phyloP scores from a whole-genome alignment of 2,797 vertebrate genomes.

The Sebastes flavidus region DNA sequence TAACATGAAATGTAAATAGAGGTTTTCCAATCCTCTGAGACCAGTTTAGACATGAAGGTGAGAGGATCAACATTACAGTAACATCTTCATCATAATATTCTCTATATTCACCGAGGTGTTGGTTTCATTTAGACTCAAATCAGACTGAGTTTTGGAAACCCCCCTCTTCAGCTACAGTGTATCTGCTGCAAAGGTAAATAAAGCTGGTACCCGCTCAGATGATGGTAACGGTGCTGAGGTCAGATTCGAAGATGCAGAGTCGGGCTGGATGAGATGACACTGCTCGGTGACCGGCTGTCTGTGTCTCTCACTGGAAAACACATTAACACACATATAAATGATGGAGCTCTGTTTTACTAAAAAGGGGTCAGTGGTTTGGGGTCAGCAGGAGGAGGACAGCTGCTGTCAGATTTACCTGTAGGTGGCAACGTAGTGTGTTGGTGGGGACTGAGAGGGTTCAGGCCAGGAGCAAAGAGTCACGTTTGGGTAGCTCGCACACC shows the following conservation, averaged over 20 bases:
- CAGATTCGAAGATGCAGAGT: slow-evolving; percentile 12
- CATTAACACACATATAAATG: background rate
- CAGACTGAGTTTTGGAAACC: background rate
- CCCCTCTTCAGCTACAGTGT: background rate
- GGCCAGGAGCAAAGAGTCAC: slow-evolving; percentile 77
- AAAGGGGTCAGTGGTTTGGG: background rate
- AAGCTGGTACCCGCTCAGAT: slow-evolving; percentile 46
- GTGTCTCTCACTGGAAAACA: slow-evolving; percentile 62
- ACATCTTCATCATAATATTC: background rate
- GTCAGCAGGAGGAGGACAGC: background rate
- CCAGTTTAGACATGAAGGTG: background rate
- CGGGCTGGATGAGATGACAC: slow-evolving; percentile 49
- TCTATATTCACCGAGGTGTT: background rate
- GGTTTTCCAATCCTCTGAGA: background rate
- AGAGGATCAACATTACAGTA: background rate
- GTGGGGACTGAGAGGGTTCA: slow-evolving; percentile 45
- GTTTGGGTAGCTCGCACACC: slow-evolving; percentile 76
- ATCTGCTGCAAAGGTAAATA: background rate
- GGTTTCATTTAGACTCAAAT: slow-evolving; percentile 2
- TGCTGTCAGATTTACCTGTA: slow-evolving; percentile 72
- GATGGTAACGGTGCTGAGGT: background rate
- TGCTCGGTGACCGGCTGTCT: background rate
- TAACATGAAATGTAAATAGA: background rate
- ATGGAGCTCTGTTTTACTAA: background rate
- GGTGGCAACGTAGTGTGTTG: slow-evolving; percentile 67